Evolutionary conservation across 2,888 invertebrate species (phyloP), one percentile per base, ranked within the genome.

Genomic region (Notodonta dromedarius): DNA sequence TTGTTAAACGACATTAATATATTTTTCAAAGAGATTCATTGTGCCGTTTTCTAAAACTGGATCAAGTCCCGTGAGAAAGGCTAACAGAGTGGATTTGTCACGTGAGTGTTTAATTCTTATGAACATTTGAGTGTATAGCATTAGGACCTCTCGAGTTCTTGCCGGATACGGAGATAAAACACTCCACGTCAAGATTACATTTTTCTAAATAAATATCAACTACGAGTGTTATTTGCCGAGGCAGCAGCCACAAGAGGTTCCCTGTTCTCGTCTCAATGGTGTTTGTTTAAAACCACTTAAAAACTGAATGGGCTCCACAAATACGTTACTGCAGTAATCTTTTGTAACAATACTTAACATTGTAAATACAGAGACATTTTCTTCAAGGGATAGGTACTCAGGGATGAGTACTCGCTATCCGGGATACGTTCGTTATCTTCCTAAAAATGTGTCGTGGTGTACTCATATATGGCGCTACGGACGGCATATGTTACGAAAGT

Each of bases 231-330:
- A 83, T 89, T 89, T 88, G 83, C 81, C 68, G 73, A 83, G 79
- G 66, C 72, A 76, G 84, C 81, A 76, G 83, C 81, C 35, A 85
- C 82, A 85, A 88, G 86, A 84, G 86, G 78, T 76, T 80, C 74
- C 78, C 84, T 86, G 84, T 86, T 83, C 84, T 81, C 82, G 66
- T 69, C 85, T 86, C 85, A 85, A 88, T 86, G 82, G 71, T 90
- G 89, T 90, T 91, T 90, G 89, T 90, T 89, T 85, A 87, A 89
- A 90, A 89, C 90, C 76, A 75, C 90, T 90, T 91, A 86, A 79
- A 80, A 74, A 77, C 82, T 89, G 82, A 85, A 91, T 86, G 84
- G 84, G 80, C 76, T 82, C 76, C 73, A 82, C 86, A 88, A 89
- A 89, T 80, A 86, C 77, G 84, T 83, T 77, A 79, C 80, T 83